Base-by-base conservation (phyloP, 2,888 invertebrate genomes). In the Drosophila colorata region DNA sequence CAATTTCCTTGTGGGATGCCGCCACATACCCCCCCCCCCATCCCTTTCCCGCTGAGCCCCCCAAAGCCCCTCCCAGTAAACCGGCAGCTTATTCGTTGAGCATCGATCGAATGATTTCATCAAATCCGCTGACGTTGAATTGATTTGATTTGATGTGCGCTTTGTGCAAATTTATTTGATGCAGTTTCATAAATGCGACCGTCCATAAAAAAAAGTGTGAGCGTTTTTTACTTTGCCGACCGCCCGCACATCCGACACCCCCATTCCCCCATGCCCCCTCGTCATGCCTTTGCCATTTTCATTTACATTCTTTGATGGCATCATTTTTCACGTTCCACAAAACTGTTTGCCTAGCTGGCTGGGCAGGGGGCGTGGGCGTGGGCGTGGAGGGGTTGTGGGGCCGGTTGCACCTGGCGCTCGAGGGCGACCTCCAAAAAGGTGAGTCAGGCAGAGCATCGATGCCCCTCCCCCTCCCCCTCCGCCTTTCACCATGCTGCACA, bases 91-190 rank as follows among this genome's bases (percentile, higher is more conserved):
- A 59, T 41, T 44, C 49, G 49, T 35, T n/a, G 41, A 55, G 16
- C 47, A 61, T 69, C 57, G 64, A 61, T 64, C 64, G 69, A 66
- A 85, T 82, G 85, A 81, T 81, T 81, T 77, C 69, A 82, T 83
- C 68, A 78, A 78, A 86, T 78, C 69, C 78, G 80, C 80, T 80
- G 82, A 83, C 86, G 83, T 69, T 67, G 80, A 86, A 86, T 75
- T 78, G 86, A 85, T 82, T 82, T 72, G 58, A 66, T 74, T 83
- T 80, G 78, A 82, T 82, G 83, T 75, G 75, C 72, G 69, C 78
- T 83, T 86, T 82, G 80, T 86, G 86, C 68, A 82, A 86, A 73
- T 83, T 86, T 83, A 70, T 78, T 69, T 75, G 78, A 66, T 74
- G 82, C 78, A 81, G 77, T 79, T 85, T 77, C 82, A 85, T 77